Evolutionary conservation across 2,888 invertebrate species (phyloP), one percentile per base, ranked within the genome.

Genomic region (Linnaemya tessellans): DNA sequence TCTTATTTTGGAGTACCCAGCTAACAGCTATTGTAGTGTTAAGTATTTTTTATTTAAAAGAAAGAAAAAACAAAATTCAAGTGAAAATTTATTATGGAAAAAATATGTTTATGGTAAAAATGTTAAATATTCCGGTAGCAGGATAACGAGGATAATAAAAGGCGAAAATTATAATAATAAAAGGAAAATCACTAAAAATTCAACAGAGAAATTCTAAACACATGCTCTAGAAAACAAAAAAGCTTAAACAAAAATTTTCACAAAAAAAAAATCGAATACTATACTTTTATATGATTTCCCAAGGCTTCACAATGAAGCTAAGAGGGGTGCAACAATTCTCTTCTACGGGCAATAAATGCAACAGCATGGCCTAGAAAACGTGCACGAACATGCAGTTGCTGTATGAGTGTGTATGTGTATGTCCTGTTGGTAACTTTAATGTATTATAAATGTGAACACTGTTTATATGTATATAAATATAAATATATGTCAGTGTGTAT

Each of bases 321-420:
- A 35, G 11, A 15, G 20, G 30, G n/a, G 30, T 11, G 11, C 41
- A 81, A 43, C 56, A 78, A 25, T 18, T 58, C 67, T 68, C 13
- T 51, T 20, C n/a, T 60, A 30, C 68, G 68, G 62, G 51, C 68
- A 62, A 68, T 75, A 75, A 68, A 75, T 81, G 75, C 81, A 81
- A 81, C 81, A 81, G 70, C 25, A 41, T 81, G 70, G 56, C 70
- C 75, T 70, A 81, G 81, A 81, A 68, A 80, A 71, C 38, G 60
- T 67, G 35, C 43, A 35, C 18, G 10, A 38, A 60, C 41, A 60
- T 74, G 41, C 30, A 58, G 11, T 25, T 38, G 20, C 11, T 15
- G n/a, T 43, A 20, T 67, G 15, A n/a, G n/a, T 43, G 22, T 64
- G 11, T 30, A 15, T 13, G n/a, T 8, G 46, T 22, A 62, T 41